A percentile compares a stretch with the other conserved stretches of the same genome.
These are phyloP conservation scores for Hystrix brachyura DNA, from an alignment of 2,113 vertebrate species.

Conservation along the genomic window DNA sequence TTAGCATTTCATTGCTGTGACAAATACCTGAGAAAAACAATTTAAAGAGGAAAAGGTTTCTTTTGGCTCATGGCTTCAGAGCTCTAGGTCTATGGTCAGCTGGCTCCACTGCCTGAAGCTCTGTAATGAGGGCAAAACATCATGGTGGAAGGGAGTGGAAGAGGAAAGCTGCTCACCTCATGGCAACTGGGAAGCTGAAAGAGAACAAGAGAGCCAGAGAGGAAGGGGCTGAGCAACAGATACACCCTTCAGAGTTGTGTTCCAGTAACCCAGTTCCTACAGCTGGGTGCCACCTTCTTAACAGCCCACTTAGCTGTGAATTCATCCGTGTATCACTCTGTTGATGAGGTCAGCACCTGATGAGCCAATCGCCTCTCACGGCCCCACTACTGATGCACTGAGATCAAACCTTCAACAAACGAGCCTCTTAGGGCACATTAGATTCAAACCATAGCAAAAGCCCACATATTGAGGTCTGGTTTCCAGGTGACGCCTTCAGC, in stretches of 20 bases:
- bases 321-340: neutral
- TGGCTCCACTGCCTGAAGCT: neutral
- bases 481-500: neutral
- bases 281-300: neutral
- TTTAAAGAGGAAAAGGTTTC: neutral
- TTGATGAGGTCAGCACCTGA: neutral
- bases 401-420: neutral
- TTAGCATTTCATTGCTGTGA: neutral
- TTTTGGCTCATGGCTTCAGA: neutral
- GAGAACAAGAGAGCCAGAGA: neutral
- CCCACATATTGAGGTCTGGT: neutral
- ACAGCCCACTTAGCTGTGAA: neutral
- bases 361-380: neutral
- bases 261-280: neutral
- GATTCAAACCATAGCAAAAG: neutral
- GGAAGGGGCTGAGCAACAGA: neutral
- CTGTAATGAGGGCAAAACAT: neutral
- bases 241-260: neutral
- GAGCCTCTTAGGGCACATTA: neutral
- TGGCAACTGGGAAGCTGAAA: neutral
- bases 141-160: neutral
- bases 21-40: neutral
- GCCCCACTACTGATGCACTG: neutral
- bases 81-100: neutral
- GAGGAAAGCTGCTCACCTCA: neutral